Percentiles rank a stretch among this genome's conserved stretches.
These are phyloP conservation scores for Sitophilus oryzae DNA, from an alignment of 1,140 invertebrate species.

Conservation along the genomic window DNA sequence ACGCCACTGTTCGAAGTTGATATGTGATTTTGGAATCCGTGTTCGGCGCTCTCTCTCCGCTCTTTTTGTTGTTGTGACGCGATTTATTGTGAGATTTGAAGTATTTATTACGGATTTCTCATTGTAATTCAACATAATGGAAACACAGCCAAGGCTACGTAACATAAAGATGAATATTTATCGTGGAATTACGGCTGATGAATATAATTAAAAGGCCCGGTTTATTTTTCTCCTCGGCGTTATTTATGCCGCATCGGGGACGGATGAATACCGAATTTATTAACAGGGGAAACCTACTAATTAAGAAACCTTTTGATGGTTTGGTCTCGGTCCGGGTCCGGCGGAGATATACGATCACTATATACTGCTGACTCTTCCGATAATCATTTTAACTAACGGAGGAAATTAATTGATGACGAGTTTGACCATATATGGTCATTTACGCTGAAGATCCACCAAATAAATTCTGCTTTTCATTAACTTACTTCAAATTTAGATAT, in stretches of 20 bases:
- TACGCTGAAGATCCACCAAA: too few species aligned
- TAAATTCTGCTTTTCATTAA: too few species aligned
- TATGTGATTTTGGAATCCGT: conserved; percentile 39
- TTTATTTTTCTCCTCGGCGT: conserved; percentile 19
- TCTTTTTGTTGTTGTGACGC: conserved; percentile 33
- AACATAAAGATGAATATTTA: conserved; percentile 35
- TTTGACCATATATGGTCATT: too few species aligned
- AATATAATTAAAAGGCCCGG: conserved; percentile 28
- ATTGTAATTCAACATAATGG: conserved; percentile 35
- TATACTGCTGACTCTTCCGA: background rate
- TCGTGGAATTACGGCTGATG: conserved; percentile 28
- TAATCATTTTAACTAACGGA: background rate
- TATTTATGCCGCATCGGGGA: conserved; percentile 21
- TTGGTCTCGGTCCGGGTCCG: conserved; percentile 1
- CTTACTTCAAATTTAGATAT: too few species aligned
- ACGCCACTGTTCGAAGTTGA: conserved; percentile 28
- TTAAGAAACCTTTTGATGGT: conserved; percentile 17
- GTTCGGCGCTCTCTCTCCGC: conserved; percentile 23
- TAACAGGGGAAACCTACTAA: conserved; percentile 22
- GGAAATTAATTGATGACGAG: background rate
- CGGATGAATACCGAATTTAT: conserved; percentile 23
- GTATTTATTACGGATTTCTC: conserved; percentile 36
- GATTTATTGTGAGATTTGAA: conserved; percentile 37
- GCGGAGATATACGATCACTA: background rate
- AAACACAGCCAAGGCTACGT: conserved; percentile 29